Conservation (phyloP, 2,797 vertebrate species). For the Acanthiza pusilla region DNA sequence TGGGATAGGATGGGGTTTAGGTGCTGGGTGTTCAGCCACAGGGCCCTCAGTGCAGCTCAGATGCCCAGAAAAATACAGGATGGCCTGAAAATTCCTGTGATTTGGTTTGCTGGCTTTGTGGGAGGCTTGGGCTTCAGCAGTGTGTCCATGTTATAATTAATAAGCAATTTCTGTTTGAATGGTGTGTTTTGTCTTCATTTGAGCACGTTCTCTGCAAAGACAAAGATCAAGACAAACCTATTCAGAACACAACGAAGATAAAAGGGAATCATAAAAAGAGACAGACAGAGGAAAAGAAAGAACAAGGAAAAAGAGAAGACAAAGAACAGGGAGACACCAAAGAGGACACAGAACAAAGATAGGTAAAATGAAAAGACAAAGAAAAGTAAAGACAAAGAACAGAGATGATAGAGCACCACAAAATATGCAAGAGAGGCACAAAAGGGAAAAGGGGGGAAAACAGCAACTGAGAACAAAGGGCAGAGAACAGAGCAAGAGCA, state of each 20-base stretch:
- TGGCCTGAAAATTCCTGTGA: not conserved
- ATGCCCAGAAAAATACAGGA: not conserved
- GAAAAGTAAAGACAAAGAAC: constrained; percentile 53
- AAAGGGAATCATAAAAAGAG: constrained; percentile 62
- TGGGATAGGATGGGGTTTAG: not conserved
- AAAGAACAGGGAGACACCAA: constrained; percentile 65
- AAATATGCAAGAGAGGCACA: constrained; percentile 55
- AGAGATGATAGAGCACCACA: constrained; percentile 55
- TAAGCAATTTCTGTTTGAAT: constrained; percentile 60
- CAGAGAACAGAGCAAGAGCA: constrained; percentile 48
- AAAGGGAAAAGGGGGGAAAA: constrained; percentile 15
- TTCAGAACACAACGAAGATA: constrained; percentile 57
- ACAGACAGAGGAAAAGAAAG: constrained; percentile 60
- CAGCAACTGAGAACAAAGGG: constrained; percentile 47
- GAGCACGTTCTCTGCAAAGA: constrained; percentile 56
- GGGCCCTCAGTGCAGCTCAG: not conserved
- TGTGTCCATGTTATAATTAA: constrained; percentile 54
- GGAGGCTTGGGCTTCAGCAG: constrained; percentile 8
- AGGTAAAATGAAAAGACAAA: constrained; percentile 64
- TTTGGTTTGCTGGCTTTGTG: constrained; percentile 15
- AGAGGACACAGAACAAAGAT: constrained; percentile 64
- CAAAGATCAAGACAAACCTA: constrained; percentile 64
- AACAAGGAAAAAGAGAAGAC: constrained; percentile 66
- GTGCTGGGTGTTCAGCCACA: not conserved
- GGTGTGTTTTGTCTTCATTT: constrained; percentile 58